Evolutionary conservation across 1,140 invertebrate genomes (phyloP).

Genomic region (Aphaenogaster rudis): DNA sequence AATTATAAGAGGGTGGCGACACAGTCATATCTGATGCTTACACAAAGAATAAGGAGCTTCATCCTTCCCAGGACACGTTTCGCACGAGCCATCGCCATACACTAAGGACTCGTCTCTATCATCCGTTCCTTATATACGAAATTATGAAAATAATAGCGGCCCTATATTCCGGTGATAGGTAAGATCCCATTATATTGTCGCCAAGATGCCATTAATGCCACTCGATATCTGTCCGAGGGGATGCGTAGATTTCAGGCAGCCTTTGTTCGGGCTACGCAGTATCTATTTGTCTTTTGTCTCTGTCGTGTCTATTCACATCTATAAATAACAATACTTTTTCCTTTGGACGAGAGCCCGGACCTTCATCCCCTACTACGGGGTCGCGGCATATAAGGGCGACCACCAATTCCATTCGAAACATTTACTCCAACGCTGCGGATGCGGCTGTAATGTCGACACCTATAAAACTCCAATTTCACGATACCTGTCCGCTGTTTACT

Average conservation of each 20-base stretch:
- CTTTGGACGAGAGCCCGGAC: neutral
- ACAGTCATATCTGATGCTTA: constrained; percentile 47
- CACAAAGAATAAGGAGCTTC: constrained; percentile 64
- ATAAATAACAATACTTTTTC: constrained; percentile 31
- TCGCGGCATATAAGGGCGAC: constrained; percentile 13
- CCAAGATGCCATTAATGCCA: constrained; percentile 78
- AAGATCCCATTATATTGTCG: constrained; percentile 44
- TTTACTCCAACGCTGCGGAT: neutral
- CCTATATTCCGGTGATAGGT: constrained; percentile 27
- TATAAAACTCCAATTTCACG: constrained; percentile 41
- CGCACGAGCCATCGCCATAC: neutral
- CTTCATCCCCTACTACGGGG: neutral
- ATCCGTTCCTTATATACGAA: constrained; percentile 59
- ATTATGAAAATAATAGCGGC: constrained; percentile 50
- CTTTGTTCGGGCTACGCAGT: constrained; percentile 24
- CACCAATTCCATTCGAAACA: constrained; percentile 27
- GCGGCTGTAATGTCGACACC: neutral
- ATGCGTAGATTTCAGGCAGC: neutral
- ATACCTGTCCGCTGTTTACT: constrained; percentile 7
- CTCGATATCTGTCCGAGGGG: constrained; percentile 69
- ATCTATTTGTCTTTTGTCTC: constrained; percentile 12
- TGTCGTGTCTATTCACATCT: constrained; percentile 31
- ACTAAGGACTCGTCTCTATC: constrained; percentile 13
- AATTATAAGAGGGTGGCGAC: neutral
- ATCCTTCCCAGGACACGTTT: constrained; percentile 44